These are phyloP conservation scores for Stenotaenia linearis DNA, from an alignment of 2,888 invertebrate genomes.

Conservation along the genomic window DNA sequence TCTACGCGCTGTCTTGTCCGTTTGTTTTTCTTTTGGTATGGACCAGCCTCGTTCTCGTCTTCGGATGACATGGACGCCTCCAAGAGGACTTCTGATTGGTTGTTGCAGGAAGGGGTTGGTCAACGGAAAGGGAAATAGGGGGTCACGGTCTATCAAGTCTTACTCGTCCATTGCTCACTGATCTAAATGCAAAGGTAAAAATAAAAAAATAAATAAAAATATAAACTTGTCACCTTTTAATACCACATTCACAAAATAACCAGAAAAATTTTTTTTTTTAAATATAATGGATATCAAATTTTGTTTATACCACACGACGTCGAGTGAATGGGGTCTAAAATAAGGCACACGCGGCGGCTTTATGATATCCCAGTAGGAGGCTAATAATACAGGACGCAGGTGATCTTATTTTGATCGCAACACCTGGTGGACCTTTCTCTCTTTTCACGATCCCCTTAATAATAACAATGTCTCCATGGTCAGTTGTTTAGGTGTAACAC, in stretches of 20 bases:
- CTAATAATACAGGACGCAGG: conserved; percentile 26
- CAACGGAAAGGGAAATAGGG: conserved; percentile 27
- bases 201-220: neutral
- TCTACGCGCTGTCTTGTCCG: conserved; percentile 92
- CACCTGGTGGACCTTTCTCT: conserved; percentile 13
- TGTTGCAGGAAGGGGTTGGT: conserved; percentile 24
- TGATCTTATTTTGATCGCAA: conserved; percentile 19
- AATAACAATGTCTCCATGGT: conserved; percentile 16
- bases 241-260: neutral
- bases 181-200: neutral
- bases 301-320: neutral
- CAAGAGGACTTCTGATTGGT: neutral
- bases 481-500: conserved; percentile 13
- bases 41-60: conserved; percentile 34
- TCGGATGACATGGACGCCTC: conserved; percentile 37
- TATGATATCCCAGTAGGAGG: neutral
- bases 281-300: neutral
- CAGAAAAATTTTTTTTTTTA: neutral
- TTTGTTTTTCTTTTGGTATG: conserved; percentile 51
- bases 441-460: conserved; percentile 19
- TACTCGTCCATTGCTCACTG: conserved; percentile 26
- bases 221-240: too few relatives aligned
- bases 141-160: conserved; percentile 20
- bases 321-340: neutral
- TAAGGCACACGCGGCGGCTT: neutral